These are phyloP conservation scores for Orgyia antiqua DNA, from an alignment of 2,888 invertebrate genomes.

Conservation along the genomic window DNA sequence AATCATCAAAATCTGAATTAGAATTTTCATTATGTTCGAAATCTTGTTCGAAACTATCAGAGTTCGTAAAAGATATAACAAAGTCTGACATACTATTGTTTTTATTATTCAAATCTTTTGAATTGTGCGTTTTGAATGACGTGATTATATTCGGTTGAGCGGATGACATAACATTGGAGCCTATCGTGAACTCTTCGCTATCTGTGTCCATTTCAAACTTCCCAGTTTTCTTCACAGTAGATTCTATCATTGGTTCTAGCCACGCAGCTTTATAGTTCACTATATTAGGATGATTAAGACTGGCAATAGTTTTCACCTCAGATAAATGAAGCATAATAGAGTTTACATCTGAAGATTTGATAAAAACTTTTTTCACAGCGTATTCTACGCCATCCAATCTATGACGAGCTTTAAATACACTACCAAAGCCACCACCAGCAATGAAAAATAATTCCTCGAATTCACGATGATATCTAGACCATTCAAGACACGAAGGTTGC, in stretches of 20 bases:
- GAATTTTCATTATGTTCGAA: slow-evolving; percentile 28
- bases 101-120: slow-evolving; percentile 55
- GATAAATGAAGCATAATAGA: slow-evolving; percentile 82
- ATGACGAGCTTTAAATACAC: slow-evolving; percentile 85
- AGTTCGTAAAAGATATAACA: slow-evolving; percentile 59
- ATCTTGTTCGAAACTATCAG: slow-evolving; percentile 42
- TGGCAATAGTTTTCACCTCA: slow-evolving; percentile 89
- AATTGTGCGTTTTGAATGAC: slow-evolving; percentile 70
- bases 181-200: slow-evolving; percentile 48
- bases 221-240: slow-evolving; percentile 51
- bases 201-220: slow-evolving; percentile 57
- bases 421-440: slow-evolving; percentile 87
- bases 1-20: slow-evolving; percentile 41
- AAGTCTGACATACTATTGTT: slow-evolving; percentile 60
- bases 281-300: slow-evolving; percentile 87
- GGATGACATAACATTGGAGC: slow-evolving; percentile 44
- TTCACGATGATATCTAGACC: slow-evolving; percentile 83
- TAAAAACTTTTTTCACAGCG: slow-evolving; percentile 87
- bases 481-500: slow-evolving; percentile 70
- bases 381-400: slow-evolving; percentile 87
- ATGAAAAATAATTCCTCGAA: slow-evolving; percentile 84
- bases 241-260: slow-evolving; percentile 83
- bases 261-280: slow-evolving; percentile 91
- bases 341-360: slow-evolving; percentile 80
- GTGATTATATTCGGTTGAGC: slow-evolving; percentile 59